These are phyloP conservation scores for Thymelicus acteon DNA, from an alignment of 2,888 invertebrate species.

Conservation along the genomic window DNA sequence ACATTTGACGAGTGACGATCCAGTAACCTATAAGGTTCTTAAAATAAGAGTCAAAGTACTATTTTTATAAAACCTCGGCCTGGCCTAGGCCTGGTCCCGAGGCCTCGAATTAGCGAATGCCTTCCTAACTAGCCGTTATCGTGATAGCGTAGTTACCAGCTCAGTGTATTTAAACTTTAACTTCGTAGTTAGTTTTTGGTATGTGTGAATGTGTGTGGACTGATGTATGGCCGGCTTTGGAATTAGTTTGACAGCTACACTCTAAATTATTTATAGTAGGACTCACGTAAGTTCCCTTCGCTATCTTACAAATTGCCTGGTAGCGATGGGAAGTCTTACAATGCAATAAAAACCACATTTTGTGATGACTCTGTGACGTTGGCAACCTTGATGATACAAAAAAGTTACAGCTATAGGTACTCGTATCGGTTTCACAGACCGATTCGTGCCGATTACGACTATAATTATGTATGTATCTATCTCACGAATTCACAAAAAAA, in stretches of 20 bases:
- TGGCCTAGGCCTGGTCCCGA: background rate
- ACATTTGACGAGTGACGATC: background rate
- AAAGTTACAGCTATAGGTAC: no score
- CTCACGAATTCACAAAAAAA: no score
- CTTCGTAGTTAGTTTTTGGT: constrained; percentile 39
- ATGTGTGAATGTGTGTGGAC: constrained; percentile 1
- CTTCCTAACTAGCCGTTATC: constrained; percentile 36
- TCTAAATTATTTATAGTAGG: no score
- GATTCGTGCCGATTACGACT: no score
- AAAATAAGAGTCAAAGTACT: background rate
- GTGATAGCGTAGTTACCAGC: constrained; percentile 61
- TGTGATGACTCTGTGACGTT: no score
- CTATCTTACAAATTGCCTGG: no score
- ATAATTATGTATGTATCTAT: no score
- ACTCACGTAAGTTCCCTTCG: no score
- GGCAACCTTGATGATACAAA: no score
- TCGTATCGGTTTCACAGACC: no score
- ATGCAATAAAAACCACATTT: no score
- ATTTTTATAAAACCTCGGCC: constrained; percentile 1
- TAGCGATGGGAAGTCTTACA: no score
- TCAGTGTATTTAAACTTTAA: constrained; percentile 43
- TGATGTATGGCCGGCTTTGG: background rate
- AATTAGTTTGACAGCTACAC: background rate
- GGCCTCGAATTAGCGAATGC: constrained; percentile 37
- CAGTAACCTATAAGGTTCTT: background rate